These are phyloP conservation scores for Ceratina australensis DNA, from an alignment of 1,140 invertebrate species.

Conservation along the genomic window DNA sequence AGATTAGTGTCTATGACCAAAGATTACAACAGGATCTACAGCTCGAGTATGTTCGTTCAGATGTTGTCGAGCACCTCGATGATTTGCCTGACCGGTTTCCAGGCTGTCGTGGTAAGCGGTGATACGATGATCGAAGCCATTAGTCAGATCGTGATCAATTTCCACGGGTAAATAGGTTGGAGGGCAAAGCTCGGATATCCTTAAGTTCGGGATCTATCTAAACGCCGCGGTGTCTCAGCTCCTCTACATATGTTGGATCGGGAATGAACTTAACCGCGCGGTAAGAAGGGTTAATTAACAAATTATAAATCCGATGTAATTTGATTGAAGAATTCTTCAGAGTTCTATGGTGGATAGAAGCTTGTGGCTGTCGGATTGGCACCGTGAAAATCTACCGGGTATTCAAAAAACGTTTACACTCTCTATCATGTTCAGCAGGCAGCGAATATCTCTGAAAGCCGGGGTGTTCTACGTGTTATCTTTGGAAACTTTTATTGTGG, in stretches of 20 bases:
- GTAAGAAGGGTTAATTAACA: constrained; percentile 30
- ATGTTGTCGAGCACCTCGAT: constrained; percentile 63
- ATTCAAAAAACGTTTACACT: constrained; percentile 31
- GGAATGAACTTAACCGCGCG: constrained; percentile 55
- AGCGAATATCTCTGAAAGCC: constrained; percentile 42
- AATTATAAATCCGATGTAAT: background rate
- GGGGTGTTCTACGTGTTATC: constrained; percentile 48
- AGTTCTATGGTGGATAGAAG: constrained; percentile 29
- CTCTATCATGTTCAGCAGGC: constrained; percentile 39
- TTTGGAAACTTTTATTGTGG: constrained; percentile 52
- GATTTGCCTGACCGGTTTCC: constrained; percentile 67
- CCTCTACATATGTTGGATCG: constrained; percentile 57
- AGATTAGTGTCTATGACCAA: constrained; percentile 49
- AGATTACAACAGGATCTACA: constrained; percentile 61
- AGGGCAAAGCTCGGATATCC: constrained; percentile 51
- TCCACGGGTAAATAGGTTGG: constrained; percentile 49
- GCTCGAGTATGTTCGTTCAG: constrained; percentile 61
- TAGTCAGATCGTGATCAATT: constrained; percentile 43
- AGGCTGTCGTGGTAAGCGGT: constrained; percentile 58
- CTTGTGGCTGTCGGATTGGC: constrained; percentile 57
- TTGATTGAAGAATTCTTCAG: constrained; percentile 23
- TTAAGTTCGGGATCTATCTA: constrained; percentile 54
- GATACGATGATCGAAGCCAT: constrained; percentile 26
- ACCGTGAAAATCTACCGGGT: background rate
- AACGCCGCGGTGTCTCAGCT: constrained; percentile 52